Conservation (phyloP, 2,113 vertebrate species). For the Hemibagrus wyckioides region DNA sequence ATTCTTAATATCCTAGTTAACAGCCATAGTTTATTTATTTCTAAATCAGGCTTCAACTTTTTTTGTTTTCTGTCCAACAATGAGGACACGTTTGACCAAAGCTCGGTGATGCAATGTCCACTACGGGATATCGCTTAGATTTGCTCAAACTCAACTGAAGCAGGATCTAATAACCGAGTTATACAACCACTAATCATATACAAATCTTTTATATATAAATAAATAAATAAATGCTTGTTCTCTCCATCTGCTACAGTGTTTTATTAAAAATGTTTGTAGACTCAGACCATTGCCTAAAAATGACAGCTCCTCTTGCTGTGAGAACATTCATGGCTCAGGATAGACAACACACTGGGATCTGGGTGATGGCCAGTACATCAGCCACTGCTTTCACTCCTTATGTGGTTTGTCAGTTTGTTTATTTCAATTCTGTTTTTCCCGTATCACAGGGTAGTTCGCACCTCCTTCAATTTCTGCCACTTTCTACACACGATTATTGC, state of each 20-base stretch:
- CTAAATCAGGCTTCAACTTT: background rate
- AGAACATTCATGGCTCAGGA: background rate
- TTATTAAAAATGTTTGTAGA: background rate
- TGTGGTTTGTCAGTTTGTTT: conserved; percentile 62
- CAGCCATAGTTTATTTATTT: background rate
- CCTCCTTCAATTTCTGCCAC: conserved; percentile 70
- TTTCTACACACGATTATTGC: conserved; percentile 59
- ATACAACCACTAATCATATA: background rate
- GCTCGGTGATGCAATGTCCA: too few species aligned
- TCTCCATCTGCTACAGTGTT: background rate
- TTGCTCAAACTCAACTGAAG: background rate
- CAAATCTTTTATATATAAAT: too few species aligned
- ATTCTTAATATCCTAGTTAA: background rate
- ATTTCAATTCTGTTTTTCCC: conserved; percentile 68
- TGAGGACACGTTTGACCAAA: background rate
- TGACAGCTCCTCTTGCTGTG: background rate
- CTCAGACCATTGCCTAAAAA: background rate
- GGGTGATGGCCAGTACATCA: background rate
- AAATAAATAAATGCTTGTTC: too few species aligned
- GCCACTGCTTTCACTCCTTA: conserved; percentile 37
- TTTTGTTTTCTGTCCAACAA: background rate
- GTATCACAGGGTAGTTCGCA: conserved; percentile 70
- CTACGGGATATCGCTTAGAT: too few species aligned
- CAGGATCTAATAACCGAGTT: background rate
- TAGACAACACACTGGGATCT: background rate